A percentile compares a stretch with the other conserved stretches of the same genome.
Evolutionary conservation across 2,888 invertebrate genomes (phyloP).

Genomic region (Caenorhabditis afra): DNA sequence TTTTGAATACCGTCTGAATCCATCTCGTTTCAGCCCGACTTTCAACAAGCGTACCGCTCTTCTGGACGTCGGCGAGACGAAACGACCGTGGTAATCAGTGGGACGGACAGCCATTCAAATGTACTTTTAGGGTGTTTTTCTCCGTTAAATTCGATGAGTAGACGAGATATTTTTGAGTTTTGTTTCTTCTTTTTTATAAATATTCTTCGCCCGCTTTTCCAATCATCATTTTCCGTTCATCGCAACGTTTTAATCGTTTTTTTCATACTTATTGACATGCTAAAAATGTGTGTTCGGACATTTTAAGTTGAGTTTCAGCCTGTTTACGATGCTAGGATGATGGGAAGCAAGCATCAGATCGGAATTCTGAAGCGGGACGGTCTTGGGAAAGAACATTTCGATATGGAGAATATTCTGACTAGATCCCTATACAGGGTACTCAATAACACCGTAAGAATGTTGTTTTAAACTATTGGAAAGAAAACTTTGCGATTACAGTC

Average conservation of each 20-base stretch:
- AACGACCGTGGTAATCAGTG: slow-evolving; percentile 73
- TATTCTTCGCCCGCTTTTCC: slow-evolving; percentile 8
- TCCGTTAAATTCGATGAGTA: slow-evolving; percentile 23
- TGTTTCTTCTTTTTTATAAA: slow-evolving; percentile 28
- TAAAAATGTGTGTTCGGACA: background rate
- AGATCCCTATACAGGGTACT: slow-evolving; percentile 54
- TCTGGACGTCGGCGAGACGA: slow-evolving; percentile 74
- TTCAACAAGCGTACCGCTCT: slow-evolving; percentile 76
- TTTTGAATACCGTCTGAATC: background rate
- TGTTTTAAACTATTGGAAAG: background rate
- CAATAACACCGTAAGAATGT: slow-evolving; percentile 28
- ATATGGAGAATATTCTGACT: slow-evolving; percentile 59
- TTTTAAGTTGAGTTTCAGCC: no score
- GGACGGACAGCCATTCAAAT: slow-evolving; percentile 1
- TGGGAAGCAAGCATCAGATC: slow-evolving; percentile 38
- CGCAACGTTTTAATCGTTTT: no score
- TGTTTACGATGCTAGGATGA: background rate
- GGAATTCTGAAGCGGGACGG: slow-evolving; percentile 39
- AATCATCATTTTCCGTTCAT: background rate
- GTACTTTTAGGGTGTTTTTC: slow-evolving; percentile 48
- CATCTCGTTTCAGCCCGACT: slow-evolving; percentile 62
- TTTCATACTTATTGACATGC: no score
- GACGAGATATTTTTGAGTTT: slow-evolving; percentile 30
- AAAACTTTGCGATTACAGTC: slow-evolving; percentile 5
- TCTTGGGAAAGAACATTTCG: slow-evolving; percentile 44